A percentile compares a stretch with the other conserved stretches of the same genome.
phyloP scores from a whole-genome alignment of 2,113 vertebrate species.

The Misgurnus mizolepis region DNA sequence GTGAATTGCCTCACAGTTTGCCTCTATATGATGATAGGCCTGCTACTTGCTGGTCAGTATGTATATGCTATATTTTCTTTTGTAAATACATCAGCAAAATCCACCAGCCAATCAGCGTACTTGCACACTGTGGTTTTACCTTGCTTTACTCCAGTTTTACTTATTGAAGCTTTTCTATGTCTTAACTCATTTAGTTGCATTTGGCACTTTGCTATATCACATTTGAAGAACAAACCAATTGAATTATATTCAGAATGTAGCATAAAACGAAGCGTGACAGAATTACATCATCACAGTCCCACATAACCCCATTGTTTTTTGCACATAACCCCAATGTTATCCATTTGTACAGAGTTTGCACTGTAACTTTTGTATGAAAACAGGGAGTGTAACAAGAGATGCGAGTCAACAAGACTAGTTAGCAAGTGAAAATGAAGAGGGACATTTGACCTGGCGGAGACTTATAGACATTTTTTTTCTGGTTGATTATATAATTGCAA shows the following conservation, averaged over 20 bases:
- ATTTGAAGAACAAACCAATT: background rate
- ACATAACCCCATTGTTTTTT: background rate
- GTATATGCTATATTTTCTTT: background rate
- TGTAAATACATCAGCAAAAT: background rate
- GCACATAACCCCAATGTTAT: background rate
- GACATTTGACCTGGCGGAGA: too few relatives aligned
- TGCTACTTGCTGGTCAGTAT: too few relatives aligned
- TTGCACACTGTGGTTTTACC: background rate
- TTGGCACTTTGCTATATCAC: background rate
- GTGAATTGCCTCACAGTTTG: too few relatives aligned
- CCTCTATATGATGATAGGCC: background rate
- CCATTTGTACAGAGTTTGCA: background rate
- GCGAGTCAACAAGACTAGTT: too few relatives aligned
- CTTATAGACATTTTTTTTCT: too few relatives aligned
- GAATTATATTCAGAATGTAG: too few relatives aligned
- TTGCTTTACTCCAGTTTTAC: background rate
- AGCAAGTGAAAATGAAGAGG: too few relatives aligned
- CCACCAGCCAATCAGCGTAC: background rate
- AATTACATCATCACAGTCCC: too few relatives aligned
- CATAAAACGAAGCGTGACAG: too few relatives aligned
- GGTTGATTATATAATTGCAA: too few relatives aligned
- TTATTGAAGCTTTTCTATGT: background rate
- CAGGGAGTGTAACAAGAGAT: too few relatives aligned
- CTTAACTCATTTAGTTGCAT: background rate
- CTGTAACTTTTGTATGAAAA: conserved; percentile 5